phyloP scores from a whole-genome alignment of 2,113 vertebrate genomes.

The Acinonyx jubatus region DNA sequence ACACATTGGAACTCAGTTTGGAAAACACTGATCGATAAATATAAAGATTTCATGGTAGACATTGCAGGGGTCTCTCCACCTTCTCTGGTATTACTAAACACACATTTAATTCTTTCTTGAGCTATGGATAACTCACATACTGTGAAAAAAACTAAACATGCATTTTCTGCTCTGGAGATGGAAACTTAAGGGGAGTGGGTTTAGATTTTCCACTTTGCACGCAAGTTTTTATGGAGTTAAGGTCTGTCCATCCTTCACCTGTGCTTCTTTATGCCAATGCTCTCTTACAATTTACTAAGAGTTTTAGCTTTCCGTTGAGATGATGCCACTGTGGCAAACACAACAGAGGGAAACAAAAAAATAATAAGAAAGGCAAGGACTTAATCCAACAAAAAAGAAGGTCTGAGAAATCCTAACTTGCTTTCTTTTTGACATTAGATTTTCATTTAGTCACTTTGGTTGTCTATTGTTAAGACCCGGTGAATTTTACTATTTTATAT shows the following conservation, averaged over 20 bases:
- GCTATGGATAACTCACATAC: neutral
- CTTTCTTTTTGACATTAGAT: slow-evolving; percentile 27
- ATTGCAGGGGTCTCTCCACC: neutral
- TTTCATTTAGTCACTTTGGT: slow-evolving; percentile 26
- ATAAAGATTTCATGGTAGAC: neutral
- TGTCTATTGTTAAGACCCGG: neutral
- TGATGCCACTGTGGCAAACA: neutral
- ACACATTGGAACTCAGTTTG: neutral
- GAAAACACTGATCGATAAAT: neutral
- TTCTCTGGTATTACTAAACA: neutral
- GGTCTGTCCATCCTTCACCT: neutral
- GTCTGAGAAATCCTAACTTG: neutral
- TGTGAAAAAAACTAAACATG: neutral
- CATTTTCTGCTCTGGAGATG: neutral
- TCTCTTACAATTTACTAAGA: neutral
- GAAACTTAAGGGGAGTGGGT: neutral
- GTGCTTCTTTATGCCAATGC: neutral
- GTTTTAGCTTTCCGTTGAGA: neutral
- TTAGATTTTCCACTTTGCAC: neutral
- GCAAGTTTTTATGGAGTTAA: neutral
- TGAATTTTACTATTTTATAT: slow-evolving; percentile 23
- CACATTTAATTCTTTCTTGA: neutral
- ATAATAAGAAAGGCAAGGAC: neutral
- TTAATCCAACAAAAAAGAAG: neutral
- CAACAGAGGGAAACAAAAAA: neutral